Base-by-base conservation (phyloP, 2,888 invertebrate species). In the Didymodactylos carnosus region DNA sequence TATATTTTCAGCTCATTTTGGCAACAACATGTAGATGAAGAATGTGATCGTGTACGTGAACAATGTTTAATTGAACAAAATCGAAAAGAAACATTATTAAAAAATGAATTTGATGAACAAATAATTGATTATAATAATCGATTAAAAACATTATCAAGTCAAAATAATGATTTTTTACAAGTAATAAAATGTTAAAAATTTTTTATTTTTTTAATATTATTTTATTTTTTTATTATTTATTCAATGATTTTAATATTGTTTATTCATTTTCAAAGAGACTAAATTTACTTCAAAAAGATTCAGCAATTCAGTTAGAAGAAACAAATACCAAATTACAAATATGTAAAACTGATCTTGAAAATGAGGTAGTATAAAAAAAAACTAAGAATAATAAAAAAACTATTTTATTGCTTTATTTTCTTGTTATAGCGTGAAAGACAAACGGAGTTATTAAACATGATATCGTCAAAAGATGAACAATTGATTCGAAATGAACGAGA, bases 281-380 rank as follows among this genome's bases (percentile, higher is more conserved):
- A n/a, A 35, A 35, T 35, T 11, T 14, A 3, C 35, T 35, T 62
- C 35, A 62, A 35, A 62, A 19, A 23, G 27, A 51, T n/a, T 74
- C 35, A 43, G 13, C 25, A 8, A 23, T 16, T 23, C 19, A 51
- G 41, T 46, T 74, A 13, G 40, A 51, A 1, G 46, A 74, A 19
- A 62, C 78, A 40, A 80, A 80, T 76, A 70, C 71, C 13, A 78
- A 80, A 69, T 77, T 81, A 46, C 75, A 77, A 35, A 79, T 79
- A 72, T 75, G 79, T 72, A 73, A 80, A 8, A 75, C 74, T 0
- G 76, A 70, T 16, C 77, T 80, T 49, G 77, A 79, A 76, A 46
- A 75, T 10, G 70, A 77, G 41, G 76, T n/a, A 77, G 39, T 73
- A 74, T 6, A 78, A 78, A 29, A 76, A 78, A 25, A 71, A 77